Base-by-base conservation (phyloP, 1,140 invertebrate genomes). In the Hylyphantes graminicola region DNA sequence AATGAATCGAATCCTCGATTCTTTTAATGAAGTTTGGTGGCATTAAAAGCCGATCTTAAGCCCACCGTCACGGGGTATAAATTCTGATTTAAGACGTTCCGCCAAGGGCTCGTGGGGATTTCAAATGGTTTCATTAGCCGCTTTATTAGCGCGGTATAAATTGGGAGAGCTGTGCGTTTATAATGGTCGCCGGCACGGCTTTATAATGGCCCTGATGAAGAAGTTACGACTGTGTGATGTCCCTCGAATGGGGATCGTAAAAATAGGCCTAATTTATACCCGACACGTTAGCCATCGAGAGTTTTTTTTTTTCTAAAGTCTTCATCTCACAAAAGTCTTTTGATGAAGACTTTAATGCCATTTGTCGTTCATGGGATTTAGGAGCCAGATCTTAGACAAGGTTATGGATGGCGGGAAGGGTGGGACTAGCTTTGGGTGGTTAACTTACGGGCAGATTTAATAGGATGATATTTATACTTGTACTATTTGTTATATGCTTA, bases 71-170 rank as follows among this genome's bases (percentile, higher is more conserved):
- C 80, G 80, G 80, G 80, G 50, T 83, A 83, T 83, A 83, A 83
- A 83, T 83, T 83, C 80, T 83, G 80, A 83, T 83, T 83, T 83
- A 83, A 83, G 80, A 75, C 72, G 80, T 51, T 74, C 17, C 61
- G 59, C 59, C 13, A 63, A 54, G 80, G 5, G 70, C 80, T 83
- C 80, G 80, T 67, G 80, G 80, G 80, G 80, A 83, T 83, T 83
- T 83, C 80, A 83, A 83, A 83, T 83, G 80, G 80, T 83, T 83
- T 83, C 80, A 83, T 83, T 83, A 83, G 80, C 59, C 80, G 72
- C 70, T 83, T 83, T 83, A 83, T 83, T 83, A 83, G 80, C 80
- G 80, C 61, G 80, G 80, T 83, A 83, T 83, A 83, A 83, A 83
- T 83, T 83, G 80, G 59, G 70, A 67, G 80, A 83, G 72, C 80